Base-by-base conservation (phyloP, 1,140 invertebrate genomes). In the Xylocopa sonorina region DNA sequence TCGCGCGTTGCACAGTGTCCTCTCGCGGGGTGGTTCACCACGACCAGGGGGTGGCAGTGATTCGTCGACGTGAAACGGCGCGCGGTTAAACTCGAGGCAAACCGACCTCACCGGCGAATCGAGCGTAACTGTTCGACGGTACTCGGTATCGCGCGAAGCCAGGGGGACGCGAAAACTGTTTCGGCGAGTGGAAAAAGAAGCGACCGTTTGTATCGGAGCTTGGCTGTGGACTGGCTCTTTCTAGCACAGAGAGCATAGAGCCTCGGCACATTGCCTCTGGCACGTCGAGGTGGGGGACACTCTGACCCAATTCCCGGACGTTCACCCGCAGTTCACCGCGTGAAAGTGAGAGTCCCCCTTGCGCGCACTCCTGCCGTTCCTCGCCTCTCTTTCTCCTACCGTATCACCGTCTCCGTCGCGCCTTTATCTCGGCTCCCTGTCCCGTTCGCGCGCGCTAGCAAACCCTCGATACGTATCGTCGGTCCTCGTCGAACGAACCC, bases 231-330 rank as follows among this genome's bases (percentile, higher is more conserved):
- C 92, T 92, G 91, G 88, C 87, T 90, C 88, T 92, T 89, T 91
- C 90, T 92, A 92, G 90, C 87, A 90, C 88, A 87, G 88, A 88
- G 87, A 89, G 89, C 87, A 91, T 90, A 90, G 89, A 88, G 87
- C 86, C 90, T 90, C 89, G 88, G 91, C 89, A 91, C 90, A 91
- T 91, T 91, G 90, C 88, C 89, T 90, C 83, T 88, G 90, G 89
- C 88, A 86, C 84, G 89, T 75, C 86, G 89, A 87, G 88, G 92
- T 92, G 91, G 92, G 92, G 92, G 91, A 67, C 91, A 89, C 89
- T 92, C 87, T 93, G 92, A 93, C 92, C 92, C 91, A 93, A 93
- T 93, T 93, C 90, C 92, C 91, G 92, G 92, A 91, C 92, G 88
- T 93, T 93, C 91, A 93, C 89, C 92, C 92, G 90, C 91, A 91